Evolutionary conservation across 2,113 vertebrate species (phyloP), one percentile per base, ranked within the genome.

Genomic region (Chaetorhynchus papuensis): DNA sequence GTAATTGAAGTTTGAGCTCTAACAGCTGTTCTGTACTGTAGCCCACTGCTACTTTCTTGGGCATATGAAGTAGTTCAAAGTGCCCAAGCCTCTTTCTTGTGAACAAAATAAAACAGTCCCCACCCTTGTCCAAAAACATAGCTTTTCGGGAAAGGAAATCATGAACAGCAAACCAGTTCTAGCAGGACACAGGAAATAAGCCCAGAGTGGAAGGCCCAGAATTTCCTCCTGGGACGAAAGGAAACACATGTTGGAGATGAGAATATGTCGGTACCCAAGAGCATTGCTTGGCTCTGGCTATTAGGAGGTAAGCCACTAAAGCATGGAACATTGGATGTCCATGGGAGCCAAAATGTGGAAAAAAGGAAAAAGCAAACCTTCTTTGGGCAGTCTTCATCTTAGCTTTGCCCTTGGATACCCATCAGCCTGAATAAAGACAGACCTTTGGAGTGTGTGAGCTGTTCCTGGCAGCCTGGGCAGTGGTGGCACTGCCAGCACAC

Each of bases 41-140:
- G 76, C 88, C 83, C 88, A 71, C 69, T 90, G 83, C 93, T 97
- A 88, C 94, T 95, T 96, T 90, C 88, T 96, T 90, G 68, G 60
- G 69, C 82, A 86, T 66, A 74, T 76, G 31, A 90, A 90, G 61
- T 35, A 92, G 81, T 87, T 93, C 75, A 72, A 91, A 95, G 56
- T 37, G 79, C 60, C 49, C 49, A 80, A 77, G 69, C 21, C 57
- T 88, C 41, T 76, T 86, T 93, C 86, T 85, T 94, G 75, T 71
- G 85, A 93, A 84, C 60, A 74, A 94, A 96, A 86, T 96, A 90
- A 83, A 95, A 93, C 87, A 89, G 72, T 68, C 80, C 23, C 79
- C 83, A 88, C 88, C 90, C 96, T 90, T 68, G 68, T 89, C 83
- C 83, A 93, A 96, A 96, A 93, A 49, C 88, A 94, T 26, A 75